Evolutionary conservation across 2,797 vertebrate genomes (phyloP).

Genomic region (Poeciliopsis gracilis): DNA sequence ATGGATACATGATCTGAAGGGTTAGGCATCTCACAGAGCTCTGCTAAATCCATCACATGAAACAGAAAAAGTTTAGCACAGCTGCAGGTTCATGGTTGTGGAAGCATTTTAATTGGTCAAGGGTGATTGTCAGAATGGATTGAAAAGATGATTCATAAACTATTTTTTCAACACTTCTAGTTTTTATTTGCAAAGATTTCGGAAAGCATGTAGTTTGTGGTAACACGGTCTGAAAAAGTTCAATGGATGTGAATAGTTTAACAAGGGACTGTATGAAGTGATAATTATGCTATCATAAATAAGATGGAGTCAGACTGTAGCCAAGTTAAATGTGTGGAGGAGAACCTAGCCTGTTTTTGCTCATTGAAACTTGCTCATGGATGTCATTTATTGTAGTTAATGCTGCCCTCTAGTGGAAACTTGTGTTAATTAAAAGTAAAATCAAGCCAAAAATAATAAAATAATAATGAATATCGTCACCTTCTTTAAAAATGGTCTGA

Average conservation of each 20-base stretch:
- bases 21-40: neutral
- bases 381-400: neutral
- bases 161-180: neutral
- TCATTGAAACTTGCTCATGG: neutral
- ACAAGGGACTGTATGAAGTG: neutral
- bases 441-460: neutral
- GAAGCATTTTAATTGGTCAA: neutral
- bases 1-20: neutral
- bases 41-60: neutral
- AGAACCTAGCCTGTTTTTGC: neutral
- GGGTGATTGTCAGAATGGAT: neutral
- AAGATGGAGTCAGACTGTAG: neutral
- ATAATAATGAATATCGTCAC: neutral
- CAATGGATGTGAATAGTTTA: neutral
- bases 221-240: neutral
- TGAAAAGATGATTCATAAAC: neutral
- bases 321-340: neutral
- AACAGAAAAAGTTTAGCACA: neutral
- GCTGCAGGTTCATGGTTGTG: neutral
- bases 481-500: no score
- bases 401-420: neutral
- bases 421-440: neutral
- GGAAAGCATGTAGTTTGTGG: neutral
- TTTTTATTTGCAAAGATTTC: neutral
- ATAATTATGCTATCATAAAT: neutral